A percentile compares a stretch with the other conserved stretches of the same genome.
These are phyloP conservation scores for Cordilura impudica DNA, from an alignment of 2,888 invertebrate species.

Conservation along the genomic window DNA sequence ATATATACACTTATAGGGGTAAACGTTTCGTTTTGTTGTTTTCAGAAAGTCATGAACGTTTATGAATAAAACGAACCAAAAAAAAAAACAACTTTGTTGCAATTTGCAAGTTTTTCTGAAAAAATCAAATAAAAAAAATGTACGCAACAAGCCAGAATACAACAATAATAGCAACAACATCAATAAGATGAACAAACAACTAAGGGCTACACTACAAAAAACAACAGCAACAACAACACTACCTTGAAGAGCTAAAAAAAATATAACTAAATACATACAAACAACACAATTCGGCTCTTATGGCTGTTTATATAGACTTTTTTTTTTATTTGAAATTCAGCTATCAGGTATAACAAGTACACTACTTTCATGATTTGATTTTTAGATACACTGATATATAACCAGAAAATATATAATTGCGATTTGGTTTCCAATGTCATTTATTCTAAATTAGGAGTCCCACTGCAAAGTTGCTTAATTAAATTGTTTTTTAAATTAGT, in stretches of 20 bases:
- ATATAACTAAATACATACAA: conserved; percentile 19
- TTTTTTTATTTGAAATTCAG: not conserved
- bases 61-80: not conserved
- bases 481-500: too few species aligned
- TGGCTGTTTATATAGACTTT: not conserved
- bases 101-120: conserved; percentile 42
- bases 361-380: not conserved
- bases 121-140: too few species aligned
- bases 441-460: too few species aligned
- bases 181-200: conserved; percentile 19
- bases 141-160: not conserved
- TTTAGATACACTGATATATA: too few species aligned
- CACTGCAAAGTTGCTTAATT: too few species aligned
- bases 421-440: too few species aligned
- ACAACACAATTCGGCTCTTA: too few species aligned
- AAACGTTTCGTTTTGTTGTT: not conserved
- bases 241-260: conserved; percentile 32
- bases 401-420: too few species aligned
- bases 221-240: conserved; percentile 6
- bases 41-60: not conserved
- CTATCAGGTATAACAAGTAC: not conserved
- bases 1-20: not conserved
- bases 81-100: conserved; percentile 25
- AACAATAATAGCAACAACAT: not conserved
- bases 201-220: not conserved